A percentile compares a stretch with the other conserved stretches of the same genome.
phyloP scores from a whole-genome alignment of 2,797 vertebrate species.

The Danio jaintianensis region DNA sequence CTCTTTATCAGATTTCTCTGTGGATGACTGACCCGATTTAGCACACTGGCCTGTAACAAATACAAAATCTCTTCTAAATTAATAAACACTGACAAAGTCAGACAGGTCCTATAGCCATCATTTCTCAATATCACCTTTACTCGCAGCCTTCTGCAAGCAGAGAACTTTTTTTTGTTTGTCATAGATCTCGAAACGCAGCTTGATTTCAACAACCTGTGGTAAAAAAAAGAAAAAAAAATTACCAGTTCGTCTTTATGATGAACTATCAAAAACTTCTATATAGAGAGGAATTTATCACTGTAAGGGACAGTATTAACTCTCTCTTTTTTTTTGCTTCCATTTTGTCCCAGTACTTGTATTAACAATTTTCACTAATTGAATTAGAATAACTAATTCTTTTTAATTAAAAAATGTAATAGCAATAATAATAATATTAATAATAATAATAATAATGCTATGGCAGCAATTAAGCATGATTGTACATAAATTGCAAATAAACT shows the following conservation, averaged over 20 bases:
- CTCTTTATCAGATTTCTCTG: constrained; percentile 76
- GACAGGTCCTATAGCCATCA: neutral
- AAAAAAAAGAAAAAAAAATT: neutral
- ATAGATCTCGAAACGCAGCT: constrained; percentile 91
- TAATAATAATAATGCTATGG: no score
- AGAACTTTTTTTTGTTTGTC: constrained; percentile 88
- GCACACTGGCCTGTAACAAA: constrained; percentile 75
- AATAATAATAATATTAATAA: no score
- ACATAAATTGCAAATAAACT: no score
- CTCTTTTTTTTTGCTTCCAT: neutral
- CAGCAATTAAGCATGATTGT: no score
- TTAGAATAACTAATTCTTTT: neutral
- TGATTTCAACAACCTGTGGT: constrained; percentile 91
- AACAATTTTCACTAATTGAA: neutral
- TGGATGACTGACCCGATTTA: constrained; percentile 63
- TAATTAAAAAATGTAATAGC: neutral
- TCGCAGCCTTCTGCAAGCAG: constrained; percentile 80
- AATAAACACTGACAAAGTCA: neutral
- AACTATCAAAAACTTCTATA: neutral
- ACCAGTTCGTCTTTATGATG: neutral
- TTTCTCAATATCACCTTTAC: constrained; percentile 75
- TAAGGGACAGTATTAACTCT: no score
- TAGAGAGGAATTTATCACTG: neutral
- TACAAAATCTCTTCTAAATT: constrained; percentile 23
- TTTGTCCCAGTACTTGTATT: neutral